Conservation (phyloP, 2,888 invertebrate species). For the Graphium colonna region DNA sequence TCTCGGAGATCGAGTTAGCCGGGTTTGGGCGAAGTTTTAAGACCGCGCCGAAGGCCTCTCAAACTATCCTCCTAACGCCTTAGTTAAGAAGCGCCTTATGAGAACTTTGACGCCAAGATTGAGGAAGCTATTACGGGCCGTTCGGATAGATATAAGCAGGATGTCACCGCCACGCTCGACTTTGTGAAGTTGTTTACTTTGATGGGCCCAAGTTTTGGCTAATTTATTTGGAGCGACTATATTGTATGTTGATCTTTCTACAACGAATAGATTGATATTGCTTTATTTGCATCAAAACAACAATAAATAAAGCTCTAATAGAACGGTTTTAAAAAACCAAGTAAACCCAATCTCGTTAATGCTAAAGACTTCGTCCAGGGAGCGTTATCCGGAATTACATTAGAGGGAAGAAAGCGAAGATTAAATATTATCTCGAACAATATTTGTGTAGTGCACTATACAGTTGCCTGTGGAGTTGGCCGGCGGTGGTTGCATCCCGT, state of each 20-base stretch:
- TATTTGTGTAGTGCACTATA: conserved; percentile 72
- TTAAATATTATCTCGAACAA: conserved; percentile 68
- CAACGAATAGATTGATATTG: too few species aligned
- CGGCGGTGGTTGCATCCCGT: conserved; percentile 76
- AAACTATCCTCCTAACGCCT: conserved; percentile 77
- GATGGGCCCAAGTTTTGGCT: conserved; percentile 64
- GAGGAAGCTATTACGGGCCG: conserved; percentile 78
- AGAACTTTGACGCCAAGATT: conserved; percentile 78
- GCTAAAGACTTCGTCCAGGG: conserved; percentile 29
- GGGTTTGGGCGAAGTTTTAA: conserved; percentile 75
- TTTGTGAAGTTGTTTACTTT: conserved; percentile 75
- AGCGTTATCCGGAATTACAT: conserved; percentile 41
- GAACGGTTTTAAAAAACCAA: conserved; percentile 22
- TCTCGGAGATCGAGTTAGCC: conserved; percentile 71
- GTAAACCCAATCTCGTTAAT: conserved; percentile 23
- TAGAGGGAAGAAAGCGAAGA: conserved; percentile 55
- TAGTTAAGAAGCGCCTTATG: conserved; percentile 78
- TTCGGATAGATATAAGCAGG: conserved; percentile 76
- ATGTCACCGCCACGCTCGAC: conserved; percentile 76
- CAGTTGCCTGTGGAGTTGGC: conserved; percentile 64
- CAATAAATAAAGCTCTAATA: too few species aligned
- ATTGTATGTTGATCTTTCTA: conserved; percentile 28
- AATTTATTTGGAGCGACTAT: conserved; percentile 54
- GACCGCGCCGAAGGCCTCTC: conserved; percentile 73
- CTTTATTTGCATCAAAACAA: neutral